Evolutionary conservation across 2,797 vertebrate genomes (phyloP), one percentile per base, ranked within the genome.

Genomic region (Acrossocheilus fasciatus): DNA sequence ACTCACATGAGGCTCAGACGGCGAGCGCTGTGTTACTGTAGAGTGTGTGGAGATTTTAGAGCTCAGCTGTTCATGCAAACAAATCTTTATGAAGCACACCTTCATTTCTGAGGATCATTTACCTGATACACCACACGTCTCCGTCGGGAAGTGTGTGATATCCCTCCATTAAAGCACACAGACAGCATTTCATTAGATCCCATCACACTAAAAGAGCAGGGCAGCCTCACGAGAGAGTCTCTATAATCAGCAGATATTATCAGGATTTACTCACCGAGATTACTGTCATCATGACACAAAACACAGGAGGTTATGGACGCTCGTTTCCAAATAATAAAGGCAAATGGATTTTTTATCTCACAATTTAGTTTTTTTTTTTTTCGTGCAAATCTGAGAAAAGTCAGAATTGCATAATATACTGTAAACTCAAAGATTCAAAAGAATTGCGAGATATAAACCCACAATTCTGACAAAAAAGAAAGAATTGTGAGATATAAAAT

Each of bases 11-110:
- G 90, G 91, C 89, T 73, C 79, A 70, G 91, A 91, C 90, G 91
- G 92, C 86, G 87, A 90, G 89, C 87, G 88, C 90, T 90, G 91
- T 90, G 91, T 92, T 92, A 92, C 91, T 86, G 81, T 91, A 92
- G 93, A 92, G 92, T 92, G 91, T 90, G 87, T 90, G 89, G 88
- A 91, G 91, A 91, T 50, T 93, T 93, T 83, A 88, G 86, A n/a
- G 26, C 9, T 66, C 14, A 30, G 47, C 87, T 91, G 94, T 94
- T 95, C 94, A 85, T 18, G 74, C 66, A 59, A 76, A 75, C 30
- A 92, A 93, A 89, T 92, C 90, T 90, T 95, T 94, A 93, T 93
- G 90, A 92, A 93, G 76, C 79, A 73, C 82, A 79, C 78, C 85
- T 87, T 84, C 74, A 78, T 87, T 81, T 85, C 74, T 47, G 39